Percentiles rank a stretch among this genome's conserved stretches.
These are phyloP conservation scores for Echinometra lucunter DNA, from an alignment of 53 echinoderm and acorn worm genomes.

Conservation along the genomic window DNA sequence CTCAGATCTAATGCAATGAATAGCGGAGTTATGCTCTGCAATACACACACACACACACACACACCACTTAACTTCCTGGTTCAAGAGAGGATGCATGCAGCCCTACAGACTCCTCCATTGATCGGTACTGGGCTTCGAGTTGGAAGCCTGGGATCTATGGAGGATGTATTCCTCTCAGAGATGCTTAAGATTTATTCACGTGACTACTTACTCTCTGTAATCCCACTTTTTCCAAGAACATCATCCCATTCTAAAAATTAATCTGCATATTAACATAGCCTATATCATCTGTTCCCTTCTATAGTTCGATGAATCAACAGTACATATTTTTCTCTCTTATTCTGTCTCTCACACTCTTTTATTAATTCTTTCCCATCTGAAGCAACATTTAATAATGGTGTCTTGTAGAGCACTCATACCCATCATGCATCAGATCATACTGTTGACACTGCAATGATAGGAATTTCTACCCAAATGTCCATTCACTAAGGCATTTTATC, in stretches of 20 bases:
- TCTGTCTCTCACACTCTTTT: too few species aligned
- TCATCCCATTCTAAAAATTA: not conserved
- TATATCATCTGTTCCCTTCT: not conserved
- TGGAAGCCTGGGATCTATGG: not conserved
- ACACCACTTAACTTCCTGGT: not conserved
- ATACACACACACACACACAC: not conserved
- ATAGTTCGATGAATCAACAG: not conserved
- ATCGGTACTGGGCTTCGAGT: not conserved
- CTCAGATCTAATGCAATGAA: not conserved
- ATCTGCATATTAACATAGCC: not conserved
- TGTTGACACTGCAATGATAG: too few species aligned
- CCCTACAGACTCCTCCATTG: not conserved
- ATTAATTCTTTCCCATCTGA: not conserved
- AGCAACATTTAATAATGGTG: too few species aligned
- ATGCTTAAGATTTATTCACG: not conserved
- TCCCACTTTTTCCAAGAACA: not conserved
- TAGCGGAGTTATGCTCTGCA: not conserved
- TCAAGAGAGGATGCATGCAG: slow-evolving; percentile 21
- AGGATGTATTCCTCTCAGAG: not conserved
- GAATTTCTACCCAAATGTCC: too few species aligned
- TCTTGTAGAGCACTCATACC: too few species aligned
- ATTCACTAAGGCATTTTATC: too few species aligned
- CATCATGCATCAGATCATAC: too few species aligned
- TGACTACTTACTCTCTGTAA: not conserved
- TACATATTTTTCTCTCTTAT: not conserved